Evolutionary conservation across 2,888 invertebrate species (phyloP).

Genomic region (Euzophera pinguis): DNA sequence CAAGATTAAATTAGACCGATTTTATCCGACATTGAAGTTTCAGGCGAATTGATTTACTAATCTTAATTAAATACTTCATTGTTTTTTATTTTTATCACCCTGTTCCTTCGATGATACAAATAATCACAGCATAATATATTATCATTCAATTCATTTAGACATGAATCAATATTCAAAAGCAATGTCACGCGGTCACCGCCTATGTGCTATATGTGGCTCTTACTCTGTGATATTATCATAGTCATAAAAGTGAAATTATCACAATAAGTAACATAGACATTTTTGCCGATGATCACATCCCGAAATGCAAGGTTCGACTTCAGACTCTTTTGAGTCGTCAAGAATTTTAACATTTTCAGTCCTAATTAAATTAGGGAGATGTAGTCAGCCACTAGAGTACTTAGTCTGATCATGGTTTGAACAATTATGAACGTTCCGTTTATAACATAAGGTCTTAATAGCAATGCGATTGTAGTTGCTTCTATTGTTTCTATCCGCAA

Average conservation of each 20-base stretch:
- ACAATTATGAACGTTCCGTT: not conserved
- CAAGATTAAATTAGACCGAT: conserved; percentile 63
- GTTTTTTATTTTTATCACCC: not conserved
- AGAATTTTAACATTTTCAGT: conserved; percentile 10
- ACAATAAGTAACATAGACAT: not conserved
- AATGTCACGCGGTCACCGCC: too few relatives aligned
- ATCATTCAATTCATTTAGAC: not conserved
- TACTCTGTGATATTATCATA: not conserved
- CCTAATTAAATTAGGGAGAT: conserved; percentile 20
- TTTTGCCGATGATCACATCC: not conserved
- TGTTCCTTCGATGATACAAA: not conserved
- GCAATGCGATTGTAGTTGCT: conserved; percentile 28
- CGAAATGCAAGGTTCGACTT: not conserved
- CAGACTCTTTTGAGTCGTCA: too few relatives aligned
- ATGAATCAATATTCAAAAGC: not conserved
- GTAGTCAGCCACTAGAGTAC: conserved; percentile 2
- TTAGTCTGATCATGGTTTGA: not conserved
- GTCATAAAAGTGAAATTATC: not conserved
- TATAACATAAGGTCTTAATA: conserved; percentile 28
- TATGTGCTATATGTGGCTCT: too few relatives aligned
- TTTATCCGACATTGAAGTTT: conserved; percentile 46
- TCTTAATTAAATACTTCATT: conserved; percentile 24
- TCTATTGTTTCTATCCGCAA: conserved; percentile 26
- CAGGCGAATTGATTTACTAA: conserved; percentile 34
- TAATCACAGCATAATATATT: too few relatives aligned